Evolutionary conservation across 2,797 vertebrate genomes (phyloP).

Genomic region (Danio tinwini): DNA sequence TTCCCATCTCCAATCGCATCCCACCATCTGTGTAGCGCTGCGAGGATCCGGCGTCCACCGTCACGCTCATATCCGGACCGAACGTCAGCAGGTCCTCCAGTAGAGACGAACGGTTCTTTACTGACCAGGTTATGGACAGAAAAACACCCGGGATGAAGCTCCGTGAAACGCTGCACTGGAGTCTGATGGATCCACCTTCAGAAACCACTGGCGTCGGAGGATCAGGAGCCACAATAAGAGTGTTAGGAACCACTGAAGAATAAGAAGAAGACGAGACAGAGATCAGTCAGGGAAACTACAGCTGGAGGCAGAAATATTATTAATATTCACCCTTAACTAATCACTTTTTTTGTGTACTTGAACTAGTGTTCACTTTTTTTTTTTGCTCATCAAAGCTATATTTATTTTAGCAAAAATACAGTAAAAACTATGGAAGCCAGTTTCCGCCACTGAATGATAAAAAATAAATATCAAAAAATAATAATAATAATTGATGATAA

Average conservation of each 20-base stretch:
- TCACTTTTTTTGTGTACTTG: too few species aligned
- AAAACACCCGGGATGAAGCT: slow-evolving; percentile 82
- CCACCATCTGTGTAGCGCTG: slow-evolving; percentile 82
- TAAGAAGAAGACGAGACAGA: neutral
- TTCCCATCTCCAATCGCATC: slow-evolving; percentile 81
- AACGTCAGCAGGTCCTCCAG: slow-evolving; percentile 80
- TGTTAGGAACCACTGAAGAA: slow-evolving; percentile 85
- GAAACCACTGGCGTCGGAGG: slow-evolving; percentile 62
- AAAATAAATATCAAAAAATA: too few species aligned
- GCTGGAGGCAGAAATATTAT: too few species aligned
- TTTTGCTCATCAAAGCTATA: too few species aligned
- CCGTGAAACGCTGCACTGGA: slow-evolving; percentile 81
- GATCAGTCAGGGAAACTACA: too few species aligned
- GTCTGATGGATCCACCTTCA: slow-evolving; percentile 84
- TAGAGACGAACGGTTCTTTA: slow-evolving; percentile 65
- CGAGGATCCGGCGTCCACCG: slow-evolving; percentile 71
- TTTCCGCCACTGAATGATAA: too few species aligned
- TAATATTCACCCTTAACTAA: too few species aligned
- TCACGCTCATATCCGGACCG: slow-evolving; percentile 83
- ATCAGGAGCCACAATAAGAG: slow-evolving; percentile 77
- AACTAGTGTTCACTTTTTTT: too few species aligned
- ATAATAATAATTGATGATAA: too few species aligned
- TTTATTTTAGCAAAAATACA: too few species aligned
- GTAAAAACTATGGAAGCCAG: too few species aligned
- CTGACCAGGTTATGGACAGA: slow-evolving; percentile 88